A percentile compares a stretch with the other conserved stretches of the same genome.
Evolutionary conservation across 2,113 vertebrate species (phyloP).

Genomic region (Excalfactoria chinensis): DNA sequence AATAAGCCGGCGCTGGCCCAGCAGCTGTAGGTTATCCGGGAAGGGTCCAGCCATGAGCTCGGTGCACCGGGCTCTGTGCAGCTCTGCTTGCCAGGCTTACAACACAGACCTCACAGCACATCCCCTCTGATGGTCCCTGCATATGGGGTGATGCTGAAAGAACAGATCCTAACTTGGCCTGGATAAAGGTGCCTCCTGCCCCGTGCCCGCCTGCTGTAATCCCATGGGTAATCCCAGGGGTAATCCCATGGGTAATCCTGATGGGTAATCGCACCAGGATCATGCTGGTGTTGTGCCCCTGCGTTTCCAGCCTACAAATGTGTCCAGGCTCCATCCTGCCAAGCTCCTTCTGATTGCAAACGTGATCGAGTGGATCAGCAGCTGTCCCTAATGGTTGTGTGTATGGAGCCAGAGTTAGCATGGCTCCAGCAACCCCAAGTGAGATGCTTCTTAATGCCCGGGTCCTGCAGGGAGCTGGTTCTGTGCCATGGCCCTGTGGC

Average conservation of each 20-base stretch:
- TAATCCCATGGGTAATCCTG: background rate
- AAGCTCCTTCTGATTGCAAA: background rate
- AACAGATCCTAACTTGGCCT: background rate
- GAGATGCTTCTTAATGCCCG: background rate
- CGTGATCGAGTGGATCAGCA: accelerated
- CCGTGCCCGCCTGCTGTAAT: background rate
- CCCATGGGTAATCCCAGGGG: background rate
- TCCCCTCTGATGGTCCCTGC: background rate
- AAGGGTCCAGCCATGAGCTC: accelerated
- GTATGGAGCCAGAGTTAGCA: background rate
- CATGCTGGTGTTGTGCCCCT: background rate
- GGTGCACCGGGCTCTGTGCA: accelerated
- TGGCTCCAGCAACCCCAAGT: no score
- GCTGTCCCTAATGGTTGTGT: accelerated
- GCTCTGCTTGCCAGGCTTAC: no score
- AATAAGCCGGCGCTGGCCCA: background rate
- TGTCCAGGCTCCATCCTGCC: accelerated
- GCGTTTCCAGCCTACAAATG: accelerated
- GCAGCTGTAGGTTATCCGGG: accelerated
- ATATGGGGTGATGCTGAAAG: background rate
- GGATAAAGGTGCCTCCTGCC: background rate
- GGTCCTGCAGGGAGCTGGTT: background rate
- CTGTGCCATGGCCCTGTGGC: background rate
- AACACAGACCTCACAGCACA: background rate
- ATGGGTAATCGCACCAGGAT: background rate